Evolutionary conservation across 2,888 invertebrate species (phyloP).

Genomic region (Gasteruption jaculator): DNA sequence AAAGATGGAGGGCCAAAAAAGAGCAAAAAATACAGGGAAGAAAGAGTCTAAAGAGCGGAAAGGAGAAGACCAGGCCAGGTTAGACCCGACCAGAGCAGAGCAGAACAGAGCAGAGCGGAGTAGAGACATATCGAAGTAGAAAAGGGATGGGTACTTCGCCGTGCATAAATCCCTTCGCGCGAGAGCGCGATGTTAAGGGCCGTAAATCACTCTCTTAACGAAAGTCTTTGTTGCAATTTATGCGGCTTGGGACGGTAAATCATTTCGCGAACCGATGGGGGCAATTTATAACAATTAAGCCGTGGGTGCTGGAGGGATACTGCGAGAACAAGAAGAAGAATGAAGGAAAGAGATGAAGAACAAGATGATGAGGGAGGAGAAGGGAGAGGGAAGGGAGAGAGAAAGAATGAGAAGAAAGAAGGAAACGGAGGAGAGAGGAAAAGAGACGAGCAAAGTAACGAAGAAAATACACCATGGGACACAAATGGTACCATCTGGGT

Average conservation of each 20-base stretch:
- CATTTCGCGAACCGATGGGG: constrained; percentile 45
- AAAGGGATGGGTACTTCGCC: constrained; percentile 19
- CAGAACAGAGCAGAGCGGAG: constrained; percentile 2
- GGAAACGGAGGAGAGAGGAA: too few relatives aligned
- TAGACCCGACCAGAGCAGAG: too few relatives aligned
- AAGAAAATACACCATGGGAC: too few relatives aligned
- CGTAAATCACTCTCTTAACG: constrained; percentile 49
- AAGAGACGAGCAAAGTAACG: too few relatives aligned
- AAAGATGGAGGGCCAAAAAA: too few relatives aligned
- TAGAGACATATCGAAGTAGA: constrained; percentile 7
- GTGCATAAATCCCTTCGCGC: constrained; percentile 35
- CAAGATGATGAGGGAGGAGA: constrained; percentile 4
- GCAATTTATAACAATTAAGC: constrained; percentile 50
- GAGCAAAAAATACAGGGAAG: too few relatives aligned
- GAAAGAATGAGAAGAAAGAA: too few relatives aligned
- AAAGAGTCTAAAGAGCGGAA: too few relatives aligned
- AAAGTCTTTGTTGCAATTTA: constrained; percentile 49
- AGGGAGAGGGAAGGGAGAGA: constrained; percentile 5
- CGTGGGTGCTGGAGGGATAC: constrained; percentile 15
- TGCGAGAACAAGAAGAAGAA: constrained; percentile 15
- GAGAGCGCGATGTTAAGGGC: constrained; percentile 31
- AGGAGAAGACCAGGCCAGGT: too few relatives aligned
- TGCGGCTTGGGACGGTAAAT: constrained; percentile 43
- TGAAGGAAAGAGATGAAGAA: background rate
- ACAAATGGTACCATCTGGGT: too few relatives aligned